Evolutionary conservation across 2,797 vertebrate species (phyloP).

Genomic region (Thripadectes ignobilis): DNA sequence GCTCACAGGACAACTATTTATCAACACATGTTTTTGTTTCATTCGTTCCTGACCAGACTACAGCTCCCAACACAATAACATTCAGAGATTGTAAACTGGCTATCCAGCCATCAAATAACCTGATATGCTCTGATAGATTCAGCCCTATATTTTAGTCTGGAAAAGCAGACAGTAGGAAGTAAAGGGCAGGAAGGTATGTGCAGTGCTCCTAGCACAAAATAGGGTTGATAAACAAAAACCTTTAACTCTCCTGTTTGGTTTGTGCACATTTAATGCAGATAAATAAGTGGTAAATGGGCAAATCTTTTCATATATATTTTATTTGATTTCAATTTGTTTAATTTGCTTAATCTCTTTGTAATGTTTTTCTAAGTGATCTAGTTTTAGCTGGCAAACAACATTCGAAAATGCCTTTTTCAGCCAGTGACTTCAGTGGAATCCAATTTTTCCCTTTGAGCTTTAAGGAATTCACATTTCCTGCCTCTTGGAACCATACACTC

Average conservation of each 20-base stretch:
- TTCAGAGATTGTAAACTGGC: neutral
- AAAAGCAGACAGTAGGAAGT: neutral
- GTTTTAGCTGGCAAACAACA: neutral
- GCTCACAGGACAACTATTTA: neutral
- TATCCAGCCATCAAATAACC: neutral
- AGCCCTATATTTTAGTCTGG: neutral
- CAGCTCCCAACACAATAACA: neutral
- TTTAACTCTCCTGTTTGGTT: neutral
- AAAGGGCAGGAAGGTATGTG: neutral
- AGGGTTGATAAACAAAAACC: neutral
- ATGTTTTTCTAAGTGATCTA: neutral
- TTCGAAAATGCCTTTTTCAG: neutral
- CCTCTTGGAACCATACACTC: neutral
- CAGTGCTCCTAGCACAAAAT: neutral
- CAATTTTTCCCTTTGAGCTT: neutral
- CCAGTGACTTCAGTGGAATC: neutral
- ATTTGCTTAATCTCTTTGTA: neutral
- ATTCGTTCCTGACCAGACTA: neutral
- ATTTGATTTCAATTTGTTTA: neutral
- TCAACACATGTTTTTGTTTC: neutral
- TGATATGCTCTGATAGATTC: neutral
- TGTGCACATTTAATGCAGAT: neutral
- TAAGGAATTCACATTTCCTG: neutral
- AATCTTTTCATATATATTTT: neutral
- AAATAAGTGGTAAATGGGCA: neutral